Evolutionary conservation across 92 coral and sea anemone genomes (phyloP).

Genomic region (Muricea muricata): DNA sequence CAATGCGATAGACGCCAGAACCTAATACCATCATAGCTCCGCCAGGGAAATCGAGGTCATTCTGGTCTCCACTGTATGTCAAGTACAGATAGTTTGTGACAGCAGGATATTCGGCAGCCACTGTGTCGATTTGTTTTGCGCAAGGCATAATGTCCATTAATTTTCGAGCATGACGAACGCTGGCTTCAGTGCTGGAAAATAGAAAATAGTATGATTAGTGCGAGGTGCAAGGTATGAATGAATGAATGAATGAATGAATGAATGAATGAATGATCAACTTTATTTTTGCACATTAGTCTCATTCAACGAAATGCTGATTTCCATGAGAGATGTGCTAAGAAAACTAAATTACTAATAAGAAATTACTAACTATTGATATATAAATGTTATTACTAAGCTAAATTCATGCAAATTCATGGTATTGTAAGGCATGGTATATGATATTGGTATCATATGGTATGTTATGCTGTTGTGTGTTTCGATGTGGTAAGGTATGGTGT

Average conservation of each 20-base stretch:
- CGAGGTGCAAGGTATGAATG: too few relatives aligned
- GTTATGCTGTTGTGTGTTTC: background rate
- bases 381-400: background rate
- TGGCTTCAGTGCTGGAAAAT: constrained; percentile 85
- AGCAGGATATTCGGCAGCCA: constrained; percentile 99
- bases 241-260: too few relatives aligned
- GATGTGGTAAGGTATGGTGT: too few relatives aligned
- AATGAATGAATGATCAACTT: too few relatives aligned
- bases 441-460: background rate
- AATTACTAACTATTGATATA: too few relatives aligned
- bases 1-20: constrained; percentile 97
- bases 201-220: background rate
- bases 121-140: constrained; percentile 95
- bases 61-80: constrained; percentile 85
- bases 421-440: background rate
- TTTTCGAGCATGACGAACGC: constrained; percentile 83
- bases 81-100: constrained; percentile 94
- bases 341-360: too few relatives aligned
- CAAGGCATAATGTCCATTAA: constrained; percentile 77
- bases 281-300: too few relatives aligned
- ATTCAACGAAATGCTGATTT: too few relatives aligned
- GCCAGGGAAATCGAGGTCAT: constrained; percentile 82
- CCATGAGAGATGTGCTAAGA: too few relatives aligned
- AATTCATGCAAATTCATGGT: background rate
- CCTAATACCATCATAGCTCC: constrained; percentile 95